A percentile compares a stretch with the other conserved stretches of the same genome.
Evolutionary conservation across 2,113 vertebrate species (phyloP).

Genomic region (Polypterus senegalus): DNA sequence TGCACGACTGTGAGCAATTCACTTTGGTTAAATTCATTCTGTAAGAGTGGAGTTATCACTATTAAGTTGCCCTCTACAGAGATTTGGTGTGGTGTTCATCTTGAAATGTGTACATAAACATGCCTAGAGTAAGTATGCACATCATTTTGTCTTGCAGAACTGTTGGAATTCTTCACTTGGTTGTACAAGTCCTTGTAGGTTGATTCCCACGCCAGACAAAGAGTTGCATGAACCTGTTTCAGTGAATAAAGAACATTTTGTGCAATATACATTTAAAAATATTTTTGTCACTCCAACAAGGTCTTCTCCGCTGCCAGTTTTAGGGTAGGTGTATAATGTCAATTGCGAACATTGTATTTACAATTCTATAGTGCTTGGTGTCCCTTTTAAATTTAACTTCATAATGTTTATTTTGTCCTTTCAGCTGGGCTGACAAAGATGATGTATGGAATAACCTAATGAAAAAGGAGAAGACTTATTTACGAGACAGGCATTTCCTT

Average conservation of each 20-base stretch:
- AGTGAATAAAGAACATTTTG: slow-evolving; percentile 25
- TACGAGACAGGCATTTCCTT: slow-evolving; percentile 64
- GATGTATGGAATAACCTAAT: slow-evolving; percentile 90
- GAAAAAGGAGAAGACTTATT: slow-evolving; percentile 70
- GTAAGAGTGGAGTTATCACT: too few species aligned
- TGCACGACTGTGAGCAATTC: too few species aligned
- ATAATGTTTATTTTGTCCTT: slow-evolving; percentile 6
- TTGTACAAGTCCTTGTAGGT: slow-evolving; percentile 50
- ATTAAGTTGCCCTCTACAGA: too few species aligned
- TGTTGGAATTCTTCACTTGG: slow-evolving; percentile 35
- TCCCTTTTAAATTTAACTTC: too few species aligned
- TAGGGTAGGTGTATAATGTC: slow-evolving; percentile 59
- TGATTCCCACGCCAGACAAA: slow-evolving; percentile 67
- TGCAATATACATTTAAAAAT: slow-evolving; percentile 36
- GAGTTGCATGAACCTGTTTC: slow-evolving; percentile 42
- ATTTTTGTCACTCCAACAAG: slow-evolving; percentile 49
- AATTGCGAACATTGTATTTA: neutral
- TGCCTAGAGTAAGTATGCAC: too few species aligned
- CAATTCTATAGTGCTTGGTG: neutral
- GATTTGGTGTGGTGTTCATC: too few species aligned
- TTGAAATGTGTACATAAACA: too few species aligned
- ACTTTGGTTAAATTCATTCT: too few species aligned
- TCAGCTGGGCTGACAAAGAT: slow-evolving; percentile 85
- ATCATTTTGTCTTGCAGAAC: slow-evolving; percentile 23
- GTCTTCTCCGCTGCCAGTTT: slow-evolving; percentile 65